Evolutionary conservation across 2,113 vertebrate species (phyloP).

Genomic region (Anser cygnoides): DNA sequence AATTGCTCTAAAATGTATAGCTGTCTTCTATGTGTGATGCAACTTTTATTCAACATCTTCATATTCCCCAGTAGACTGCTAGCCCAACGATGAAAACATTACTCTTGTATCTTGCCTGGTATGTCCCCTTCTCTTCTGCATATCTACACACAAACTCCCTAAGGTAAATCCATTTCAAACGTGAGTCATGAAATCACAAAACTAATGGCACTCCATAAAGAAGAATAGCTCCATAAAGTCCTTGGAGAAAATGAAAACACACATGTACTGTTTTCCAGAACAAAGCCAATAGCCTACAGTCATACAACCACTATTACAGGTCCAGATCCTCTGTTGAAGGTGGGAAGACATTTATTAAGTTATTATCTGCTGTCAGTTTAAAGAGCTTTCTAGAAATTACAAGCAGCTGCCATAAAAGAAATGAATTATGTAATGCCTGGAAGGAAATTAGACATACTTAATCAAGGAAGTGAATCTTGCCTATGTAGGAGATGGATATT

Average conservation of each 20-base stretch:
- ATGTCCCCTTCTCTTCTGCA: not conserved
- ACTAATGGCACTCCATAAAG: not conserved
- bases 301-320: not conserved
- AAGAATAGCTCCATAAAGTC: not conserved
- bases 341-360: not conserved
- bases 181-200: not conserved
- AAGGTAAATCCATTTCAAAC: not conserved
- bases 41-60: not conserved
- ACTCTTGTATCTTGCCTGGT: not conserved
- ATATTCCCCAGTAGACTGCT: not conserved
- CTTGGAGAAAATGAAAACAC: not conserved
- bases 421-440: not conserved
- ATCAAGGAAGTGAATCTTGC: not conserved
- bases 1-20: not conserved
- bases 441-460: not conserved
- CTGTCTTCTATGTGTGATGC: not conserved
- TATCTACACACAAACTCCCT: not conserved
- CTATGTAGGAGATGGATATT: not conserved
- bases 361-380: not conserved
- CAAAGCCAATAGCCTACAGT: not conserved
- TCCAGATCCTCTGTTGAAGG: not conserved
- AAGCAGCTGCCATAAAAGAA: not conserved
- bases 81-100: not conserved
- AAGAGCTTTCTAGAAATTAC: not conserved
- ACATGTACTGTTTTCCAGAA: not conserved